A percentile compares a stretch with the other conserved stretches of the same genome.
phyloP scores from a whole-genome alignment of 2,888 invertebrate species.

The Tetramorium bicarinatum region DNA sequence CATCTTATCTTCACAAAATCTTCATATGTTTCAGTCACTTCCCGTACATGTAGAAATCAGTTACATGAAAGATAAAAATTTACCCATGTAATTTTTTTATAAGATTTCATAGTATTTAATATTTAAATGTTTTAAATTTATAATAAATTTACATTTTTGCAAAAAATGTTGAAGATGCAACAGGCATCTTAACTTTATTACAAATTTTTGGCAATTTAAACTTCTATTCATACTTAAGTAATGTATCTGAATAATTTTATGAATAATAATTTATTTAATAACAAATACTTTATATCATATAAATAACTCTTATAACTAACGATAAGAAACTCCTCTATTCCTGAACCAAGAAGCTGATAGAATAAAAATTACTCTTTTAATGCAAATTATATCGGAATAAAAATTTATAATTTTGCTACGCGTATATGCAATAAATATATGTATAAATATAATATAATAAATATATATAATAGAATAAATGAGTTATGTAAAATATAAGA shows the following conservation, averaged over 20 bases:
- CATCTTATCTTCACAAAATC: neutral
- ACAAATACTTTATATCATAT: conserved; percentile 21
- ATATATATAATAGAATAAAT: neutral
- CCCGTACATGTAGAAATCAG: neutral
- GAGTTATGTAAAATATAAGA: neutral
- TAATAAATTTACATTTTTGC: conserved; percentile 24
- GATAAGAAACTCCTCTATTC: conserved; percentile 54
- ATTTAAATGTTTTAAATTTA: conserved; percentile 62
- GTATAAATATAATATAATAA: neutral
- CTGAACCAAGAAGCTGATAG: neutral
- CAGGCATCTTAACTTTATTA: neutral
- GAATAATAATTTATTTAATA: conserved; percentile 39
- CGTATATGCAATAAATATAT: neutral
- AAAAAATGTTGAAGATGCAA: neutral
- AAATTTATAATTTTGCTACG: neutral
- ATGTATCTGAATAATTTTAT: conserved; percentile 26
- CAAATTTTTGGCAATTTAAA: conserved; percentile 13
- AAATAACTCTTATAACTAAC: conserved; percentile 22
- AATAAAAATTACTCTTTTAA: neutral
- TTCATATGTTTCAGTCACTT: neutral
- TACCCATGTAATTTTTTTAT: neutral
- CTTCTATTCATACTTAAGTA: neutral
- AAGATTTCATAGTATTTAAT: neutral
- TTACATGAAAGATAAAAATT: neutral
- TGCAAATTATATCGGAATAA: neutral